Evolutionary conservation across 92 coral and sea anemone genomes (phyloP), one percentile per base, ranked within the genome.

Genomic region (Epizoanthus stellaris): DNA sequence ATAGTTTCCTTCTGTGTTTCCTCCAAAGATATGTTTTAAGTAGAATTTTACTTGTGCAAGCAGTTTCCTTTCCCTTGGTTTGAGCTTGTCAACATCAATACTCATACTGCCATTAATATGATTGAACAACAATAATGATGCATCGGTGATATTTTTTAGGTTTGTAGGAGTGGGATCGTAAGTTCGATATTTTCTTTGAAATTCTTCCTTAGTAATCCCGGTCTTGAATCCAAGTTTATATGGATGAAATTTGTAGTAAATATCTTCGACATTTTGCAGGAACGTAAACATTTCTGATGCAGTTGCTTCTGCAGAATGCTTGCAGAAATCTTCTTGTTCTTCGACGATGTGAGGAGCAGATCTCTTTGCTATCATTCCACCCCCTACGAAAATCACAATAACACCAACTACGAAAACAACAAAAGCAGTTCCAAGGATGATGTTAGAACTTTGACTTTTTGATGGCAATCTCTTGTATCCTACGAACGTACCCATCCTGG

Each of bases 91-190:
- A 11, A 23, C 11, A 23, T 84, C 67, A 11, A 84, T 12, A 25
- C 62, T 72, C 20, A 25, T n/a, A 13, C 52, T 23, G 6, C 52
- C 8, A 62, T 56, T 73, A 30, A 84, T 57, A 20, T 45, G 56
- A 23, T 45, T 17, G 40, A 53, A 19, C 14, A 84, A 72, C 9
- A 59, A 70, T 3, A 21, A 61, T 1, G 88, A 85, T 6, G 88
- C 58, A 17, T 85, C 83, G 23, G 88, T 85, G 59, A 85, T 85
- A 6, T 25, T 45, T 54, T 85, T 85, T 13, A 85, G 45, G 67
- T 40, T 62, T 20, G 52, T 42, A 6, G 88, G 88, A 64, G 54
- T 60, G 11, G 88, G 88, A 43, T 85, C 70, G 34, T 39, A 85
- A 8, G 84, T 34, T 23, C 75, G 61, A 74, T 85, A 85, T 4